These are phyloP conservation scores for Heteropelma amictum DNA, from an alignment of 2,888 invertebrate genomes.

Conservation along the genomic window DNA sequence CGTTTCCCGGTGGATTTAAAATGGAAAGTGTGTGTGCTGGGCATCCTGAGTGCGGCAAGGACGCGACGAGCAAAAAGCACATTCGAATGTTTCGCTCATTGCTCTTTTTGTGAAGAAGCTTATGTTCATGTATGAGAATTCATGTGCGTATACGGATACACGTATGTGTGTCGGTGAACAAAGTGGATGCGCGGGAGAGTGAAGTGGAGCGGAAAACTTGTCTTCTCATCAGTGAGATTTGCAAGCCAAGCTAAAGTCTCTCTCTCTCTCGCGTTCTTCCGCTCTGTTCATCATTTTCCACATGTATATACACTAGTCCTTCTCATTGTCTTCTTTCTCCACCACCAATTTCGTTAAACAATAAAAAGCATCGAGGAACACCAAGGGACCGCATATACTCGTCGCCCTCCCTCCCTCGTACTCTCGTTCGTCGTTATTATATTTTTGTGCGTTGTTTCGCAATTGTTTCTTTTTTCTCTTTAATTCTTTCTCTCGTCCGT, in stretches of 20 bases:
- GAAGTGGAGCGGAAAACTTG: constrained; percentile 49
- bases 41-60: constrained; percentile 19
- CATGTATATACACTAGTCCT: neutral
- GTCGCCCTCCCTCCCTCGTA: neutral
- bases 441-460: constrained; percentile 19
- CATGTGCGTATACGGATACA: neutral
- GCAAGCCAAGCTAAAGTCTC: neutral
- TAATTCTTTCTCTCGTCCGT: neutral
- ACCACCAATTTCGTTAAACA: constrained; percentile 37
- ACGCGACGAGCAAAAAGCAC: constrained; percentile 38
- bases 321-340: neutral
- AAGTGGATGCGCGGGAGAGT: constrained; percentile 21
- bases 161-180: neutral
- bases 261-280: neutral
- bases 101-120: neutral
- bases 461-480: neutral
- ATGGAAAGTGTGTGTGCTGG: constrained; percentile 46
- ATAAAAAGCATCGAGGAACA: neutral
- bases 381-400: neutral
- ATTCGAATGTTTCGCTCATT: constrained; percentile 18
- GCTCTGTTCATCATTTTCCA: neutral
- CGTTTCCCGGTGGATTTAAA: constrained; percentile 37
- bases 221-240: constrained; percentile 8
- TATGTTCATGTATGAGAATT: neutral
- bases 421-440: constrained; percentile 24